Evolutionary conservation across 2,797 vertebrate genomes (phyloP), one percentile per base, ranked within the genome.

Genomic region (Sebastes cheni): DNA sequence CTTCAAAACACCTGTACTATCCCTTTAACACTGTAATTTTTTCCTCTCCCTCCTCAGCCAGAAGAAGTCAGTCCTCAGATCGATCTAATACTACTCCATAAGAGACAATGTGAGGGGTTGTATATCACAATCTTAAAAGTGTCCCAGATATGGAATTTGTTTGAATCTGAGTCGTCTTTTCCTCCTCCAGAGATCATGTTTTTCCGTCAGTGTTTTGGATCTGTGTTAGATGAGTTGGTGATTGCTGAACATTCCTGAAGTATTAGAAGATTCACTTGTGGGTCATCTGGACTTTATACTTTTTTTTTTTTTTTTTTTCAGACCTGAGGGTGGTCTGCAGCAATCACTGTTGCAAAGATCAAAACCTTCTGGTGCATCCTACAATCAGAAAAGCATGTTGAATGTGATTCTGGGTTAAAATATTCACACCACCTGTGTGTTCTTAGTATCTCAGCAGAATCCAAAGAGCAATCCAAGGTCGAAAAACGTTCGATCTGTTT

Each of bases 261-360:
- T 89, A 92, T 96, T 93, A 94, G 90, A 90, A 91, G 88, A 95
- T 94, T 90, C 86, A 91, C 87, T 90, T 81, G 73, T 68, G 82
- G 91, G 82, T 95, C 94, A 93, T 94, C 91, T 93, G 92, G 93
- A 88, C 85, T 86, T 84, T 88, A 79, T 88, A 82, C 81, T 78
- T 83, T 59, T 52, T 72, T 83, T 59, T 46, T 59, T 42, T 29
- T 36, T 81, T 13, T 0, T 69, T 83, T 83, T 77, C 80, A 83
- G 62, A 85, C 85, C n/a, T 70, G 71, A 84, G 80, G 92, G 91
- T 95, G 93, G 90, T 94, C 93, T 88, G 84, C 52, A 91, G 78
- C 84, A 89, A 82, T 83, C 82, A 80, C 56, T 76, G 59, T 76
- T 86, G 67, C 80, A 76, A 70, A 92, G 83, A 94, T 94, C 80